Evolutionary conservation across 2,888 invertebrate species (phyloP).

Genomic region (Hirtodrosophila histrioides): DNA sequence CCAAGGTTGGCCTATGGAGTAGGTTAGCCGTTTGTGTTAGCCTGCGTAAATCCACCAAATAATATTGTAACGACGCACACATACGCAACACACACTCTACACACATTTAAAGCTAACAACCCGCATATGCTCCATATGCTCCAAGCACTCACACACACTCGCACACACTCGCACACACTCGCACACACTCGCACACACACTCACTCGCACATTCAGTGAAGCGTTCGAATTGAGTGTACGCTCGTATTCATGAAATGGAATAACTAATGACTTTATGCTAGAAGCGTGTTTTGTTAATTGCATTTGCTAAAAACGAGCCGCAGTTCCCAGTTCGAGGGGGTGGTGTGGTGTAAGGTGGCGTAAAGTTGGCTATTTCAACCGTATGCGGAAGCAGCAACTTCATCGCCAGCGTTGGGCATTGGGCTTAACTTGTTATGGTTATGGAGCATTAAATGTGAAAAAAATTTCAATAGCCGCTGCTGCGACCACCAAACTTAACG

Average conservation of each 20-base stretch:
- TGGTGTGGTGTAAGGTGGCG: background rate
- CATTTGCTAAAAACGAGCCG: constrained; percentile 76
- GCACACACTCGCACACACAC: constrained; percentile 25
- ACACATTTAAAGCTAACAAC: constrained; percentile 31
- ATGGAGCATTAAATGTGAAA: constrained; percentile 56
- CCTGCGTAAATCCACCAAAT: constrained; percentile 67
- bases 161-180: constrained; percentile 22
- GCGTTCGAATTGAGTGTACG: constrained; percentile 67
- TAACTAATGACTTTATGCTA: constrained; percentile 79
- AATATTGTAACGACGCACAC: constrained; percentile 57
- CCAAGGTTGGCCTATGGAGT: background rate
- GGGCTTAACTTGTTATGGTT: constrained; percentile 55
- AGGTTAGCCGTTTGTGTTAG: constrained; percentile 54
- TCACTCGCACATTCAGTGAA: constrained; percentile 56
- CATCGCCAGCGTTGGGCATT: constrained; percentile 17
- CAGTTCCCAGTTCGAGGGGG: constrained; percentile 43
- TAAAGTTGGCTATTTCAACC: constrained; percentile 5
- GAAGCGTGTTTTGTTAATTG: constrained; percentile 79
- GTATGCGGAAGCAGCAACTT: constrained; percentile 26
- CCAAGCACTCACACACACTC: constrained; percentile 28
- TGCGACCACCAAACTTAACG: constrained; percentile 75
- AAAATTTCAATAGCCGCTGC: constrained; percentile 69
- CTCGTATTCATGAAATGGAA: constrained; percentile 76
- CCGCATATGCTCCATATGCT: constrained; percentile 66
- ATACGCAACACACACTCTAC: constrained; percentile 1